phyloP scores from a whole-genome alignment of 2,797 vertebrate species.

The Sebastes jordani region DNA sequence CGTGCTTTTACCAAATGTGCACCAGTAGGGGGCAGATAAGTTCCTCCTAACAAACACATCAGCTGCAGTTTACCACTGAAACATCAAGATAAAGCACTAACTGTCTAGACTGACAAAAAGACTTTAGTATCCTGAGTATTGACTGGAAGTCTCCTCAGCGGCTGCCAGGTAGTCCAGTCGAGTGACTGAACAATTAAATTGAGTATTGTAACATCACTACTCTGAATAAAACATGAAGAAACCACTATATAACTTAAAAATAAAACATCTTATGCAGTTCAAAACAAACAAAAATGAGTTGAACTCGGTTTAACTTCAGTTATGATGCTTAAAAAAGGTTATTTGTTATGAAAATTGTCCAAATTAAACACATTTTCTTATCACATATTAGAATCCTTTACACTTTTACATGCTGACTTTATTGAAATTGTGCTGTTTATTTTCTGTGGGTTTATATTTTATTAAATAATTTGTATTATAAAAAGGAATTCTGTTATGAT shows the following conservation, averaged over 20 bases:
- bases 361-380: neutral
- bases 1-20: neutral
- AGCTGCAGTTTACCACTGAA: neutral
- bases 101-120: neutral
- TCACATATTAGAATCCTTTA: neutral
- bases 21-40: constrained; percentile 50
- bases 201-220: neutral
- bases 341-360: neutral
- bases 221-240: neutral
- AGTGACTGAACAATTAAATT: no score
- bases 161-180: neutral
- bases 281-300: neutral
- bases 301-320: neutral
- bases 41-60: neutral
- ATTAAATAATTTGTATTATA: neutral
- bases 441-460: neutral
- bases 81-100: neutral
- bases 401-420: neutral
- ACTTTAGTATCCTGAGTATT: neutral
- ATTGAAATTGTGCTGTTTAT: neutral
- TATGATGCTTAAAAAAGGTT: neutral
- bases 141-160: neutral
- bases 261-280: neutral
- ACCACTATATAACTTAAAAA: neutral
- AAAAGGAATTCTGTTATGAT: neutral